These are phyloP conservation scores for Lymantria dispar DNA, from an alignment of 2,888 invertebrate species.

Conservation along the genomic window DNA sequence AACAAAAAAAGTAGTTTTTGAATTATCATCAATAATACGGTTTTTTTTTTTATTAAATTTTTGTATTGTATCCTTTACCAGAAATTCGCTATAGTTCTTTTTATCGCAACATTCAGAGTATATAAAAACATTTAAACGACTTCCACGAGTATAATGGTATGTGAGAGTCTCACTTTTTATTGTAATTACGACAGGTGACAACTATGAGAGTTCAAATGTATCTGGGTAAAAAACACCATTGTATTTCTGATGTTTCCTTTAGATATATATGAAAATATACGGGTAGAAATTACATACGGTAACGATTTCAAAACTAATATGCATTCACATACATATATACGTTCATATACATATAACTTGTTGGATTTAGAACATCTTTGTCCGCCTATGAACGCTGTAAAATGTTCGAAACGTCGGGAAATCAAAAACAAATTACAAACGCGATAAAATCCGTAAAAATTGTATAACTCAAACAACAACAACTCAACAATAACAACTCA, in stretches of 20 bases:
- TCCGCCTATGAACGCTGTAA: no score
- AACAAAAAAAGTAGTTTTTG: no score
- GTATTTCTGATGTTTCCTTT: slow-evolving; percentile 32
- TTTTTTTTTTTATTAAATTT: no score
- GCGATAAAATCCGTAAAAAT: no score
- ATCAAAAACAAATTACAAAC: no score
- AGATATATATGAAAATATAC: slow-evolving; percentile 19
- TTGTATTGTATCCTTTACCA: neutral
- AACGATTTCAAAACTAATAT: neutral
- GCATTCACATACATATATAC: no score
- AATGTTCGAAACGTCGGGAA: no score
- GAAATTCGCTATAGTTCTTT: neutral
- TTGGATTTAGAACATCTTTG: no score
- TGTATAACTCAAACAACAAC: no score
- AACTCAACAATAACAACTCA: no score
- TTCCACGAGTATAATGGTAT: slow-evolving; percentile 20
- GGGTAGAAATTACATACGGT: neutral
- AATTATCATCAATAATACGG: no score
- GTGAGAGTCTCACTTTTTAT: slow-evolving; percentile 32
- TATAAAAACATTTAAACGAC: slow-evolving; percentile 15
- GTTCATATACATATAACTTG: no score
- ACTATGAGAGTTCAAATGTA: slow-evolving; percentile 25
- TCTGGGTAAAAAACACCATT: slow-evolving; percentile 27
- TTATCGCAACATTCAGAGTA: neutral
- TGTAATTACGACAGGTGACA: slow-evolving; percentile 40